Percentiles rank a stretch among this genome's conserved stretches.
Evolutionary conservation across 2,113 vertebrate species (phyloP).

Genomic region (Sander vitreus): DNA sequence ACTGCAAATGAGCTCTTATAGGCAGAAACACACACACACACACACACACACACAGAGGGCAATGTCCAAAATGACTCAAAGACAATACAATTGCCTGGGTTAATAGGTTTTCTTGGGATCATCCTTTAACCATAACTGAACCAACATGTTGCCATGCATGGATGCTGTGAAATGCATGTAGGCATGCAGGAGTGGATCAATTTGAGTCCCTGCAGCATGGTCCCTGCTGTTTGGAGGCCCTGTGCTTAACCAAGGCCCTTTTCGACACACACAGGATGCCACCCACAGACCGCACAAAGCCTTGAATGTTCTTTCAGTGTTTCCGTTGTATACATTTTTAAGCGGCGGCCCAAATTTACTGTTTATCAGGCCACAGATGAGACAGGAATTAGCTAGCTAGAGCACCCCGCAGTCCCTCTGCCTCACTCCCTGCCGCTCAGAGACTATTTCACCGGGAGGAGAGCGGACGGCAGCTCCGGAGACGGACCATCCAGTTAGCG

Average conservation of each 20-base stretch:
- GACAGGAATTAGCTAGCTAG: too few species aligned
- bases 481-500: too few species aligned
- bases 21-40: constrained; percentile 8
- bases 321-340: too few species aligned
- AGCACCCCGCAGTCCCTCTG: too few species aligned
- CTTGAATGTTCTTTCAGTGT: constrained; percentile 32
- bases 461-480: too few species aligned
- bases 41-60: constrained; percentile 6
- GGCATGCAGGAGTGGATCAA: constrained; percentile 68
- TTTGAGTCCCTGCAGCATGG: constrained; percentile 70
- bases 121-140: constrained; percentile 57
- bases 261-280: constrained; percentile 51
- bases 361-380: too few species aligned
- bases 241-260: constrained; percentile 63
- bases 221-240: constrained; percentile 38
- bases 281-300: constrained; percentile 63
- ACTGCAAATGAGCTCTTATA: constrained; percentile 75
- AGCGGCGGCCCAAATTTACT: too few species aligned
- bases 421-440: too few species aligned
- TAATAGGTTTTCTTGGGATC: constrained; percentile 63
- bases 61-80: not conserved
- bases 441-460: too few species aligned
- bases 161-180: constrained; percentile 59
- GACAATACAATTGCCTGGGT: constrained; percentile 49
- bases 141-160: constrained; percentile 23